phyloP scores from a whole-genome alignment of 2,797 vertebrate genomes.

The Nothura maculosa region DNA sequence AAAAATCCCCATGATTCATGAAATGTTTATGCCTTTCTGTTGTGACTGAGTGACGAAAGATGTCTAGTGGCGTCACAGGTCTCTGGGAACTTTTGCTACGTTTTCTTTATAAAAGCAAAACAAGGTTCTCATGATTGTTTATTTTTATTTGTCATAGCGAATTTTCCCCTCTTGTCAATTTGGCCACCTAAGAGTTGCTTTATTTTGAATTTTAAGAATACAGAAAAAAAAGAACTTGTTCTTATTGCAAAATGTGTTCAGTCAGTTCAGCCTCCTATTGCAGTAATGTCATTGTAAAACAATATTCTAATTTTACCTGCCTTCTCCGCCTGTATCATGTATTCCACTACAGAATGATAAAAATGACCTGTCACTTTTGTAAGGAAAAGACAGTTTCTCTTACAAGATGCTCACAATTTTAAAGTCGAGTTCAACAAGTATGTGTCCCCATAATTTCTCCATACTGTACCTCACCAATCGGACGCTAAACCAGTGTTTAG shows the following conservation, averaged over 20 bases:
- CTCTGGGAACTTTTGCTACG: not conserved
- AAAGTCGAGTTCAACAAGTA: not conserved
- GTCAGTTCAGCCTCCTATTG: not conserved
- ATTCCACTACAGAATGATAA: not conserved
- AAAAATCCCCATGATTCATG: not conserved
- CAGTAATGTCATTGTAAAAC: not conserved
- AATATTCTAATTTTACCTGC: not conserved
- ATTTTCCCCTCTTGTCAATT: not conserved
- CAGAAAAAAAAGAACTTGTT: not conserved
- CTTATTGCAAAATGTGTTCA: not conserved
- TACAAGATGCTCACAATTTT: not conserved
- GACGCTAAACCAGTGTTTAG: not conserved
- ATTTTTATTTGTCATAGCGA: not conserved
- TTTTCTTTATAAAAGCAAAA: not conserved
- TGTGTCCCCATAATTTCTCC: not conserved
- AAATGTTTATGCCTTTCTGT: conserved; percentile 48
- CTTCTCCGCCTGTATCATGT: not conserved
- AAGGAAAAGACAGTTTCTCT: not conserved
- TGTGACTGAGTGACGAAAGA: conserved; percentile 52
- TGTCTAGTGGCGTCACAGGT: not conserved
- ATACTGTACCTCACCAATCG: not conserved
- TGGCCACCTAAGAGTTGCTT: not conserved
- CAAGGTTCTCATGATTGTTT: not conserved
- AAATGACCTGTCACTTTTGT: not conserved
- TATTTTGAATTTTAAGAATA: not conserved